Base-by-base conservation (phyloP, 1,140 invertebrate species). In the Saccostrea cuccullata region DNA sequence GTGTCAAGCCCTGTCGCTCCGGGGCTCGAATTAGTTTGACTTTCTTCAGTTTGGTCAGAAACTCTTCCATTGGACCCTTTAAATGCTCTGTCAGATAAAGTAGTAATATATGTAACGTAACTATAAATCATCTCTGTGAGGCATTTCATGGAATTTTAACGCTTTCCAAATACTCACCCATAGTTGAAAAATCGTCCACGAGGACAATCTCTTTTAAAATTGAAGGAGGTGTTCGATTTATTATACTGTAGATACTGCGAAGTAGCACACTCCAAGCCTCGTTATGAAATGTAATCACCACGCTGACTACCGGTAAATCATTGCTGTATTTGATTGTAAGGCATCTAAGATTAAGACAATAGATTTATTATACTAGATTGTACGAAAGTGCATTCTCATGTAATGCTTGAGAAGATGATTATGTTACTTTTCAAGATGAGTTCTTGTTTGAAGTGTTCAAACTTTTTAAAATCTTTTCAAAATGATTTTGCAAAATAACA, bases 121-220 rank as follows among this genome's bases (percentile, higher is more conserved):
- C 6, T 9, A 47, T 47, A 47, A 9, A 47, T 47, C 9, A 47
- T 47, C 47, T 47, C 9, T 47, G 47, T 8, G 5, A 9, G 47
- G 47, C 47, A 8, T 47, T 8, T 47, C 5, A 6, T 55, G 13
- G 23, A 26, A 84, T 84, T 26, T 56, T 13, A 26, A 20, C 13
- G 11, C 36, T 13, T 55, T 47, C 40, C 13, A 0, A 17, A 30
- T 82, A 17, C 73, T 97, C 96, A 98, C 98, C 96, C 97, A 98
- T 98, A 94, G 99, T 97, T 1, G 98, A 99, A 94, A 97, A 99
- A 94, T 99, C 98, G 93, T 99, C 98, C 93, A 70, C 98, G 96
- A 98, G 95, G 90, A 98, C 97, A 87, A 98, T 97, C 95, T 98
- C 97, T 92, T 97, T 96, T 89, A 99, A 97, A 6, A 99, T 96